Evolutionary conservation across 30 jellyfish, hydroid and myxozoan genomes (phyloP), one percentile per base, ranked within the genome.

Genomic region (Aurelia aurita): DNA sequence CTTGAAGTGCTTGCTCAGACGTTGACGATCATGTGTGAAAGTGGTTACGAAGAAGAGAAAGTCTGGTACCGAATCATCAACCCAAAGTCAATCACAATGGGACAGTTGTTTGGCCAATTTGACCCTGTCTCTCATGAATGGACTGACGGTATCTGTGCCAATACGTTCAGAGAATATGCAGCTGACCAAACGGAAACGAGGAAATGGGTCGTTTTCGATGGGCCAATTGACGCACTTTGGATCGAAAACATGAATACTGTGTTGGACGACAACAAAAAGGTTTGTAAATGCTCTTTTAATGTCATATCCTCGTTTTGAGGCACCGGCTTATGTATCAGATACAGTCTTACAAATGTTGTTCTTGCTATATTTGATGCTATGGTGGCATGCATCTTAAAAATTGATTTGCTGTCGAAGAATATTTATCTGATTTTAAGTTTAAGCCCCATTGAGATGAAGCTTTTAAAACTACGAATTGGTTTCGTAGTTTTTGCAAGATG

Each of bases 131-230:
- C 98, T 1, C 98, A 93, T 58, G 98, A 93, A 93, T 93, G 98
- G 98, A 93, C 98, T 3, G 98, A 93, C 82, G 98, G 98, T n/a
- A 72, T 93, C 21, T 93, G 98, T 78, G 98, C 98, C 79, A 93
- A 93, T 62, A 93, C 98, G 15, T 93, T 93, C 89, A 95, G 98
- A 58, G 98, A 93, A 81, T 93, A 93, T 72, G 98, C 98, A 20
- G 68, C 98, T 31, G 98, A 93, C 31, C 98, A 93, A 77, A 87
- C 98, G 19, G 98, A 93, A 49, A 93, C 97, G 45, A 64, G 98
- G 21, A 93, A 93, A 63, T 93, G 98, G 98, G 98, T 93, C 64
- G 90, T 93, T 22, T 93, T 93, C 46, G 98, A 93, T 75, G 98
- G 98, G 34, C 98, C 98, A 22, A 93, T 93, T 74, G 98, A 93